phyloP scores from a whole-genome alignment of 1,140 invertebrate genomes.

The Drosophila pseudoananassae region DNA sequence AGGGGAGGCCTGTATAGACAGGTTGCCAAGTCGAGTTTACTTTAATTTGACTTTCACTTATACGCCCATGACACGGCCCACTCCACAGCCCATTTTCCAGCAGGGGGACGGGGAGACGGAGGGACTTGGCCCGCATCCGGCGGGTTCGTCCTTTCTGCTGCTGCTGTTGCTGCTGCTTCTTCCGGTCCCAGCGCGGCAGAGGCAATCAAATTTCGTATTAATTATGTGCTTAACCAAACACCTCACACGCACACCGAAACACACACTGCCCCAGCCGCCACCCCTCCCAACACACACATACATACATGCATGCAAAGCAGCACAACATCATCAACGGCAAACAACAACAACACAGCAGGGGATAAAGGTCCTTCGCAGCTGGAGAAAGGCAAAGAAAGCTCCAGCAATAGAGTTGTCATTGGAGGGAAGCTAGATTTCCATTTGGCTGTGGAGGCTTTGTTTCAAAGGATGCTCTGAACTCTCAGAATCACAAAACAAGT shows the following conservation, averaged over 20 bases:
- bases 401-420: neutral
- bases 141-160: neutral
- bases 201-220: conserved; percentile 81
- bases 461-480: too few relatives aligned
- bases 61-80: neutral
- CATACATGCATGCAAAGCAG: conserved; percentile 12
- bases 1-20: conserved; percentile 7
- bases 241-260: conserved; percentile 39
- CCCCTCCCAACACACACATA: conserved; percentile 13
- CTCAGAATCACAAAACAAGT: too few relatives aligned
- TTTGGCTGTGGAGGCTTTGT: neutral
- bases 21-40: conserved; percentile 62
- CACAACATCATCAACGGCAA: conserved; percentile 40
- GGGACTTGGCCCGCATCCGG: conserved; percentile 38
- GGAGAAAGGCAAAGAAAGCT: neutral
- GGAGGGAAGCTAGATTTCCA: neutral
- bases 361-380: neutral
- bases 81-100: neutral
- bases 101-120: neutral
- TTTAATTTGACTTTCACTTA: conserved; percentile 73
- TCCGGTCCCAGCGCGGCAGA: conserved; percentile 70
- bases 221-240: conserved; percentile 81
- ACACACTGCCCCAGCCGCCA: conserved; percentile 1
- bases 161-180: conserved; percentile 22
- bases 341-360: conserved; percentile 12